Conservation (phyloP, 1,140 invertebrate genomes). For the Drosophila kikkawai region DNA sequence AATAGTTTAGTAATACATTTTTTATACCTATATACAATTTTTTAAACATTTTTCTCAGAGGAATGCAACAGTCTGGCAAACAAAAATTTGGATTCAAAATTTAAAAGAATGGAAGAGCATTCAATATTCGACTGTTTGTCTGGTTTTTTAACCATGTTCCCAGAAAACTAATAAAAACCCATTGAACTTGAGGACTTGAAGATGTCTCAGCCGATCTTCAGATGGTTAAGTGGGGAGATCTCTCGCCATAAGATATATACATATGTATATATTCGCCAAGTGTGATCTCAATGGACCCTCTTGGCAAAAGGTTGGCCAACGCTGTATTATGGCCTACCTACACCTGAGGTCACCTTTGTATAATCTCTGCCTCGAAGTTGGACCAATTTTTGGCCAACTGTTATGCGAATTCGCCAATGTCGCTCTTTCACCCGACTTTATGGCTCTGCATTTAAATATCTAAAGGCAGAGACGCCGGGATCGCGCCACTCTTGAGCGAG, state of each 20-base stretch:
- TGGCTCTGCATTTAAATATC: conserved; percentile 28
- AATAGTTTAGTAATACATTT: too few relatives aligned
- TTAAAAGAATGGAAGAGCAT: too few relatives aligned
- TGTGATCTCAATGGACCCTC: conserved; percentile 6
- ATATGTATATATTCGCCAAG: not conserved
- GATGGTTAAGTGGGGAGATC: not conserved
- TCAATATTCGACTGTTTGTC: not conserved
- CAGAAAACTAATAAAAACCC: not conserved
- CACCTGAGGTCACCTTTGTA: conserved; percentile 34
- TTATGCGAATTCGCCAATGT: conserved; percentile 28
- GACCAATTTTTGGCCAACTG: conserved; percentile 11
- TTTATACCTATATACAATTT: too few relatives aligned
- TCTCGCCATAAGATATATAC: not conserved
- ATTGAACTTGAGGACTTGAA: conserved; percentile 11
- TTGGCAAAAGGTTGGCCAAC: conserved; percentile 16
- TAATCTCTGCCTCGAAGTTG: conserved; percentile 8
- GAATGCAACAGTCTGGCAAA: too few relatives aligned
- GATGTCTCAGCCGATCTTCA: not conserved
- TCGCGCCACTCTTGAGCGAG: conserved; percentile 17
- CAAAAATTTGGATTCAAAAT: too few relatives aligned
- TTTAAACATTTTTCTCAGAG: too few relatives aligned
- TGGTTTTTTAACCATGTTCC: not conserved
- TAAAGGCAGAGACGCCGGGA: conserved; percentile 1
- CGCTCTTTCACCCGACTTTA: conserved; percentile 23
- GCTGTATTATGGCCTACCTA: conserved; percentile 35